Conservation (phyloP, 2,888 invertebrate genomes). For the Phoenoteleia sp. region DNA sequence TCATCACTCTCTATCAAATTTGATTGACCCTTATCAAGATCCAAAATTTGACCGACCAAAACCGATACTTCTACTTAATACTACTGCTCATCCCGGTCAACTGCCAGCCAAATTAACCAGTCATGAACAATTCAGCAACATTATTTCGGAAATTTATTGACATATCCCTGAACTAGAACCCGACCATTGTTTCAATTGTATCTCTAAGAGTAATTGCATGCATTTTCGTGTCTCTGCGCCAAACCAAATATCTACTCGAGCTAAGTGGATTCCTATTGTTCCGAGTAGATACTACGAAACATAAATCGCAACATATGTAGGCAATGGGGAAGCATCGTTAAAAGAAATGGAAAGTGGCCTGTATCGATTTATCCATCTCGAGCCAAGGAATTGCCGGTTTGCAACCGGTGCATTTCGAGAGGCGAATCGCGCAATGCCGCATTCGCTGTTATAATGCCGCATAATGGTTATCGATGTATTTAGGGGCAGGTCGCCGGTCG, state of each 20-base stretch:
- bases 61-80: no score
- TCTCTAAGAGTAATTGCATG: constrained; percentile 48
- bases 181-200: constrained; percentile 44
- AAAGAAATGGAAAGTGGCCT: constrained; percentile 44
- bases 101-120: neutral
- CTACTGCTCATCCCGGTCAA: no score
- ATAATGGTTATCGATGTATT: constrained; percentile 81
- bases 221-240: constrained; percentile 28
- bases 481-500: constrained; percentile 72
- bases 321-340: constrained; percentile 17
- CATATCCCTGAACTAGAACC: constrained; percentile 9
- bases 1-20: no score
- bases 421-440: constrained; percentile 56
- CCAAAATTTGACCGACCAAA: no score
- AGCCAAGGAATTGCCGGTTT: neutral
- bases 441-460: constrained; percentile 75
- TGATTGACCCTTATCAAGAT: no score
- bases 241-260: constrained; percentile 58
- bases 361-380: constrained; percentile 34
- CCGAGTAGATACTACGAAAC: constrained; percentile 44
- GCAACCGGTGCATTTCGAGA: constrained; percentile 48
- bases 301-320: constrained; percentile 55
- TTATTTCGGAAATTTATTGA: constrained; percentile 21
- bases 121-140: neutral
- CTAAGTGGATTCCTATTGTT: constrained; percentile 57